Evolutionary conservation across 2,888 invertebrate species (phyloP).

Genomic region (Tuta absoluta): DNA sequence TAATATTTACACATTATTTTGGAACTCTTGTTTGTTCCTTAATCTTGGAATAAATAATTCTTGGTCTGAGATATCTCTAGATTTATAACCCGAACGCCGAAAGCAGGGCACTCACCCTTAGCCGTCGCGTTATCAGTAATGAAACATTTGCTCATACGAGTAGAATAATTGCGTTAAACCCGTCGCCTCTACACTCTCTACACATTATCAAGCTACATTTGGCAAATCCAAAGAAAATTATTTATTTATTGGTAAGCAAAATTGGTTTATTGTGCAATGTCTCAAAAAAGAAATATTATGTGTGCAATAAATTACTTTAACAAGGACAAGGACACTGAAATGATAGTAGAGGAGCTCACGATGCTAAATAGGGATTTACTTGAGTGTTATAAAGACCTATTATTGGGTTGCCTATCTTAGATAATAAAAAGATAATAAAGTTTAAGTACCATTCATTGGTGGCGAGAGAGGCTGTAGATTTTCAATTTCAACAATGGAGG

Average conservation of each 20-base stretch:
- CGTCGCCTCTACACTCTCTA: not conserved
- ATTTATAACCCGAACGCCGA: not conserved
- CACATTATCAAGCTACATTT: not conserved
- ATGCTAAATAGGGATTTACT: too few relatives aligned
- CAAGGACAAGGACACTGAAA: too few relatives aligned
- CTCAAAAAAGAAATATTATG: not conserved
- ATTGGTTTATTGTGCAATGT: not conserved
- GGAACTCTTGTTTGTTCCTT: too few relatives aligned
- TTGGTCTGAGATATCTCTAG: not conserved
- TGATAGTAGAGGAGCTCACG: too few relatives aligned
- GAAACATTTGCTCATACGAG: not conserved
- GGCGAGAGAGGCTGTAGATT: too few relatives aligned
- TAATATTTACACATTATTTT: not conserved
- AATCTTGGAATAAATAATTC: too few relatives aligned
- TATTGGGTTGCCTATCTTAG: too few relatives aligned
- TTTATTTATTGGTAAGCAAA: not conserved
- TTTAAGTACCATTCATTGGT: too few relatives aligned
- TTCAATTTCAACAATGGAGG: too few relatives aligned
- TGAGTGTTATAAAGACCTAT: too few relatives aligned
- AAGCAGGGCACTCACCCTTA: not conserved
- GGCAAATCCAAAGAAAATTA: not conserved
- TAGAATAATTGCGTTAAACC: conserved; percentile 6
- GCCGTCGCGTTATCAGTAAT: conserved; percentile 2
- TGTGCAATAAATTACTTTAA: too few relatives aligned
- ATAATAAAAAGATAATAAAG: too few relatives aligned